A percentile compares a stretch with the other conserved stretches of the same genome.
Conservation (phyloP, 1,140 invertebrate species). For the Aphaenogaster floridana region DNA sequence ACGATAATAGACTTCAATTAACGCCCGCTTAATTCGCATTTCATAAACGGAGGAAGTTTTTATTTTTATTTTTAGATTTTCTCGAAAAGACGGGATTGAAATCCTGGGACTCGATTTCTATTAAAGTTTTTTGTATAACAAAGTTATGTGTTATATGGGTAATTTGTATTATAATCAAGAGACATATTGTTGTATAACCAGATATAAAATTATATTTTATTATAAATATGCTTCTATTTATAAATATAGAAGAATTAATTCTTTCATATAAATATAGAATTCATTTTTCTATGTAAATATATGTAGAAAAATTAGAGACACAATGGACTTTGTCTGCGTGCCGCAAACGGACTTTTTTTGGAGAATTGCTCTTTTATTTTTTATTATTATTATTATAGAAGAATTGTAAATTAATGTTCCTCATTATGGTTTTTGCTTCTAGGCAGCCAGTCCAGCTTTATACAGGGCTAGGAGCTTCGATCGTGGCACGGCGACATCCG, state of each 20-base stretch:
- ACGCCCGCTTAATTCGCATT: not conserved
- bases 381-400: no score
- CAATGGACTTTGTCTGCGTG: no score
- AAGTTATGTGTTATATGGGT: not conserved
- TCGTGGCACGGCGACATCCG: conserved; percentile 77
- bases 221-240: not conserved
- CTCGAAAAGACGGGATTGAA: not conserved
- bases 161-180: not conserved
- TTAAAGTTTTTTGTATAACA: not conserved
- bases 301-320: no score
- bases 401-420: no score
- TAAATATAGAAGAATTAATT: not conserved
- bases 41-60: not conserved
- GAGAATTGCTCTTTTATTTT: no score
- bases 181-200: not conserved
- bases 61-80: not conserved
- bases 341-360: no score
- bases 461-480: conserved; percentile 70
- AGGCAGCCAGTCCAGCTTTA: conserved; percentile 66
- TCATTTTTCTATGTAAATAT: not conserved
- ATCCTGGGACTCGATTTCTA: not conserved
- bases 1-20: not conserved
- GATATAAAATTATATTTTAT: not conserved
- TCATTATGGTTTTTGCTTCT: not conserved
- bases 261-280: not conserved